A percentile compares a stretch with the other conserved stretches of the same genome.
These are phyloP conservation scores for Nipponia nippon DNA, from an alignment of 2,113 vertebrate genomes.

Conservation along the genomic window DNA sequence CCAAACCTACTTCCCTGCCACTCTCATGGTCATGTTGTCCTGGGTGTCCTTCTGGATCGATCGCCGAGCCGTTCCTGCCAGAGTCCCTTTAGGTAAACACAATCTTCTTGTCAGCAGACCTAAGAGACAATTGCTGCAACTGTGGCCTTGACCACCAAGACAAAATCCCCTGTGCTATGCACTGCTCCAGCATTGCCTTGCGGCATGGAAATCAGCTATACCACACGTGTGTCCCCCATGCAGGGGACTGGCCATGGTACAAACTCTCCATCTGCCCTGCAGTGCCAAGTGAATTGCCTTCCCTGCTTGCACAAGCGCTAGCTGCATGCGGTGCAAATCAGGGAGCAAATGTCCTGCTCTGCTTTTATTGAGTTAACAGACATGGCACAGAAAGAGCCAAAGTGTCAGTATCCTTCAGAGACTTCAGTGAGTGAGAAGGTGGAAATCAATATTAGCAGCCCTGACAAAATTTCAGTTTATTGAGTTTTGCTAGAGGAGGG, in stretches of 20 bases:
- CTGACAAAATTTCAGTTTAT: background rate
- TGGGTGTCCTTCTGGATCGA: slow-evolving; percentile 98
- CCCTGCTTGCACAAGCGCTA: background rate
- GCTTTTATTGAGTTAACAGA: background rate
- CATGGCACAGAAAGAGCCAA: background rate
- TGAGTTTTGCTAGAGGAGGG: background rate
- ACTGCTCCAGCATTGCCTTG: fast-evolving
- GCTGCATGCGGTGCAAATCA: background rate
- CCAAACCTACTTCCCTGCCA: slow-evolving; percentile 92
- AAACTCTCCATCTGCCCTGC: background rate
- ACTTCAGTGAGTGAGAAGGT: background rate
- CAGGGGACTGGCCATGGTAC: background rate
- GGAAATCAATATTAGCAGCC: background rate
- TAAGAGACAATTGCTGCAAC: background rate
- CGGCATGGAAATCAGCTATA: background rate
- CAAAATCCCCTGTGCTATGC: background rate
- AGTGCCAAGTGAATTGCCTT: background rate
- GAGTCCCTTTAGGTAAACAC: slow-evolving; percentile 86
- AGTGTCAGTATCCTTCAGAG: background rate
- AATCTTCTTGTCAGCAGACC: background rate
- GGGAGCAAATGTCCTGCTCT: fast-evolving
- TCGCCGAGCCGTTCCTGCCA: slow-evolving; percentile 88
- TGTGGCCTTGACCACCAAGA: background rate
- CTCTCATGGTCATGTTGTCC: slow-evolving; percentile 92
- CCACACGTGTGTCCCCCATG: fast-evolving